Evolutionary conservation across 2,113 vertebrate species (phyloP).

Genomic region (Rissa tridactyla): DNA sequence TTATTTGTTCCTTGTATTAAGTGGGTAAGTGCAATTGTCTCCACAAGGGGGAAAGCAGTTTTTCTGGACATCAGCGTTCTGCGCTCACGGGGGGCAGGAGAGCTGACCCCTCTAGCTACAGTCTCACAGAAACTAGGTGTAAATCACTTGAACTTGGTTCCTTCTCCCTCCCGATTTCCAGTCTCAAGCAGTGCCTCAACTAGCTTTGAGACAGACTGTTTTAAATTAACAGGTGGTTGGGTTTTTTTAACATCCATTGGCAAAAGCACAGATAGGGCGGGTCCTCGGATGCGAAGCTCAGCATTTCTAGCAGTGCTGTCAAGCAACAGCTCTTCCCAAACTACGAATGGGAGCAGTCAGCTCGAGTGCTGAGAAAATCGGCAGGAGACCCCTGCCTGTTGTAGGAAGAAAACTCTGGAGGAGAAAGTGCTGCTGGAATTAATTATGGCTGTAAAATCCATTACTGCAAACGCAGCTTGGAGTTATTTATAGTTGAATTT

Average conservation of each 20-base stretch:
- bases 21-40: slow-evolving; percentile 55
- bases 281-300: not conserved
- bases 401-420: not conserved
- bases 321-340: not conserved
- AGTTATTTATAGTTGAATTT: not conserved
- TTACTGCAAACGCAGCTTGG: not conserved
- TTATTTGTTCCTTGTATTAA: not conserved
- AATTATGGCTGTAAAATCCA: not conserved
- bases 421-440: not conserved
- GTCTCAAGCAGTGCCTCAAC: not conserved
- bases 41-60: not conserved
- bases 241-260: not conserved
- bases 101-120: not conserved
- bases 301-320: not conserved
- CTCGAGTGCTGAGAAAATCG: not conserved
- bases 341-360: not conserved
- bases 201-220: not conserved
- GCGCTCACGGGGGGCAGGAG: not conserved
- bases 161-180: not conserved
- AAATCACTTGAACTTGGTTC: not conserved
- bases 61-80: not conserved
- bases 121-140: not conserved
- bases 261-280: not conserved
- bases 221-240: not conserved
- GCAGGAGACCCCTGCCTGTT: not conserved